Evolutionary conservation across 2,113 vertebrate genomes (phyloP), one percentile per base, ranked within the genome.

Genomic region (Camelus bactrianus): DNA sequence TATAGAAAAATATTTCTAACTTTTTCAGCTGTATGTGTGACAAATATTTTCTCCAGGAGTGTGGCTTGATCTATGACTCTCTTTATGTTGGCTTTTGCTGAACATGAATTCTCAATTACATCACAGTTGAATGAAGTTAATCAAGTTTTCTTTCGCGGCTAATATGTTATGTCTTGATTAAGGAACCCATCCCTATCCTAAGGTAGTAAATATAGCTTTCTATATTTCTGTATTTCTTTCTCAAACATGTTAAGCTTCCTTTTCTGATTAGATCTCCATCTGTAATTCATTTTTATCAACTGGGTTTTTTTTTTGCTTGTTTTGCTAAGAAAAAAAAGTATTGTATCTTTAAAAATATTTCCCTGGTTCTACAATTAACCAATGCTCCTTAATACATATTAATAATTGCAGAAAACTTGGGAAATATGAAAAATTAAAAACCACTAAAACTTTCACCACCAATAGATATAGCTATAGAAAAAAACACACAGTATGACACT

Each of bases 121-220:
- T 42, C 76, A 19, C 30, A 48, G 17, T 64, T 75, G 65, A 70
- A 52, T 75, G 65, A 70, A 52, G 75, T 76, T 69, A 87, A 87
- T 58, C 54, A 52, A 94, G 64, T 58, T 32, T 76, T 42, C 52
- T 91, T 87, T 77, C 42, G 38, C 6, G 7, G 73, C 4, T 73
- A 54, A 17, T 56, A 28, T 56, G 28, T 70, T 77, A 42, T 77
- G 9, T 67, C 88, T 84, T 92, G 48, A 77, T 88, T 84, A 72
- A 84, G 70, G 93, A 97, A 82, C 3, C 26, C 32, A 64, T 79
- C 69, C 69, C 38, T 93, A 76, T 42, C 42, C 46, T 83, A 86
- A 87, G 54, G 19, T 54, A 81, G 81, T 77, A 83, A 73, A 50
- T 83, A 58, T 8, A 48, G 50, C 86, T 81, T 86, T 89, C 70